Conservation (phyloP, 2,797 vertebrate species). For the Typhlichthys subterraneus region DNA sequence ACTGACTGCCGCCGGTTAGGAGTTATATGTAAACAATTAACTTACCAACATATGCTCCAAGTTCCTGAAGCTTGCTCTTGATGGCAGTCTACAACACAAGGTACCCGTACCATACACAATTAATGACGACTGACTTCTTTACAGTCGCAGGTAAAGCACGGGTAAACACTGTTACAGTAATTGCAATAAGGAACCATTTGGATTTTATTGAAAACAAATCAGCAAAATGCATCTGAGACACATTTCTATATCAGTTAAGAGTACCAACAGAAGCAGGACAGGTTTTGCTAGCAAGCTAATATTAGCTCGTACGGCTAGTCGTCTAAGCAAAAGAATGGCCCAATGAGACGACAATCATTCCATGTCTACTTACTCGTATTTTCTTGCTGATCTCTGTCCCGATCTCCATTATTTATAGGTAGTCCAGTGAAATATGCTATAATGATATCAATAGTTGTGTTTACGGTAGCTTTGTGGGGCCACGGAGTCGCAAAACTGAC, state of each 20-base stretch:
- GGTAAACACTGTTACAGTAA: not conserved
- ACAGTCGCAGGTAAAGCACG: not conserved
- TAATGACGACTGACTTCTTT: not conserved
- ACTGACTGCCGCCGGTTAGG: not conserved
- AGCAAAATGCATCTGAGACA: not conserved
- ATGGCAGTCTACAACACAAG: constrained; percentile 86
- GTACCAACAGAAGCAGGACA: no score
- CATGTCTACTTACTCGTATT: constrained; percentile 39
- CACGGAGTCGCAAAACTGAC: no score
- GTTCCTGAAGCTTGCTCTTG: constrained; percentile 95
- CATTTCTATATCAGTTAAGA: no score
- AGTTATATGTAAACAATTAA: constrained; percentile 21
- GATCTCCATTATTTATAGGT: constrained; percentile 74
- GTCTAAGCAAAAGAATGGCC: not conserved
- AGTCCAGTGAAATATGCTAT: not conserved
- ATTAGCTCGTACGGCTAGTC: constrained; percentile 15
- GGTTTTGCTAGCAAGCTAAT: constrained; percentile 37
- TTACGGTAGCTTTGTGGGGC: not conserved
- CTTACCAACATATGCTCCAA: constrained; percentile 97
- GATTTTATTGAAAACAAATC: not conserved
- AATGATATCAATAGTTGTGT: not conserved
- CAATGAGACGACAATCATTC: not conserved
- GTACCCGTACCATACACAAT: constrained; percentile 2
- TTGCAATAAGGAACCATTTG: not conserved
- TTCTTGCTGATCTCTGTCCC: constrained; percentile 84